Evolutionary conservation across 2,888 invertebrate genomes (phyloP), one percentile per base, ranked within the genome.

Genomic region (Diarsia rubi): DNA sequence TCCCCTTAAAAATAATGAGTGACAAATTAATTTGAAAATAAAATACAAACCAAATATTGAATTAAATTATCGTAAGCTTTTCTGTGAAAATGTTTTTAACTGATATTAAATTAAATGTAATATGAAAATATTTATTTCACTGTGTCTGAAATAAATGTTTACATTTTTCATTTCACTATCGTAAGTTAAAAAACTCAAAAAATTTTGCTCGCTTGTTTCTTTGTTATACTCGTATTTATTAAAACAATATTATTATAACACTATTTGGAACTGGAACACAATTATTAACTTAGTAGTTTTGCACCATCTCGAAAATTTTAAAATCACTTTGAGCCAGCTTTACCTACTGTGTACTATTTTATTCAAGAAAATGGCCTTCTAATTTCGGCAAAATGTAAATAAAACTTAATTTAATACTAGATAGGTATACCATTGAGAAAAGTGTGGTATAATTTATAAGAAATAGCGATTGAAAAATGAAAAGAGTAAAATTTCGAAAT

Each of bases 361-460:
- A 70, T 80, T 72, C 60, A 73, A 84, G 72, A 75, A 86, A 88
- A 91, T 87, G 88, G 90, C 90, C 89, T 91, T 91, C 88, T 88
- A 84, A 88, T 89, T 90, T 89, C 87, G 88, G 87, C 85, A 86
- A 87, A 89, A 81, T 84, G 83, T 87, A 85, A 82, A 86, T 86
- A 85, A 69, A 74, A 49, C 60, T 76, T 82, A 78, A 82, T 90
- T 88, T 89, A 87, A 87, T 86, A 83, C 87, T 87, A 88, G 80
- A 75, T 89, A 86, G 88, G 79, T 82, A 81, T 87, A 84, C 54
- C 70, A 84, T 79, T 78, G 78, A 75, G 72, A 62, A 42, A 71
- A n/a, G 27, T 67, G 76, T 78, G 85, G 82, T 84, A 78, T 81
- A 67, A 76, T 84, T 82, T 81, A 71, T 77, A 84, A 84, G 79